Evolutionary conservation across 2,113 vertebrate genomes (phyloP).

Genomic region (Microcebus jonahi): DNA sequence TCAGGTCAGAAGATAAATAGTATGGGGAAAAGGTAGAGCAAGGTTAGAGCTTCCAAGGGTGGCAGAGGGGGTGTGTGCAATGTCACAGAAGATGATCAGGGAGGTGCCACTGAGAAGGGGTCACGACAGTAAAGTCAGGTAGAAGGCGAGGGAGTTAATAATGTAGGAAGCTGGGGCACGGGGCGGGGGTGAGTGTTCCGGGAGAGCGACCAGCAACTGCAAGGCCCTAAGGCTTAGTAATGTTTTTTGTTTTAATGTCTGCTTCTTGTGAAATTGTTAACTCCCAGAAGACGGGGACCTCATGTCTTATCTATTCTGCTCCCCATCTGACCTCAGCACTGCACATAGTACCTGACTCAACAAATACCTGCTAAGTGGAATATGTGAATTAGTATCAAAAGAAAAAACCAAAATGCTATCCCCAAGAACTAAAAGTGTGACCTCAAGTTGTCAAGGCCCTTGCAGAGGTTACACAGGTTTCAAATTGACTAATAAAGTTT

Average conservation of each 20-base stretch:
- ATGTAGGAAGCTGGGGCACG: neutral
- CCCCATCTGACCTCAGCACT: neutral
- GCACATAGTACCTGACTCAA: neutral
- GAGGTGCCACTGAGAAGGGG: neutral
- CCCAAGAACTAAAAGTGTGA: neutral
- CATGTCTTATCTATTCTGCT: neutral
- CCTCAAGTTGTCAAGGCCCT: neutral
- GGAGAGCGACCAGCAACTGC: neutral
- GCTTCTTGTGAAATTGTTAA: slow-evolving; percentile 17
- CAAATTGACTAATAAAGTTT: neutral
- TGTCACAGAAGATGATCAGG: neutral
- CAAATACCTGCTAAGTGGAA: slow-evolving; percentile 2
- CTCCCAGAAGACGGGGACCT: neutral
- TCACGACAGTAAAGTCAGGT: neutral
- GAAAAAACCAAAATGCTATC: neutral
- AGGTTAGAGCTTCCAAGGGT: neutral
- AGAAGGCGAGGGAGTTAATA: neutral
- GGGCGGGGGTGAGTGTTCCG: neutral
- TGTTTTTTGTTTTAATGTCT: neutral
- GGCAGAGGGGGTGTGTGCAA: neutral
- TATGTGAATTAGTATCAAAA: neutral
- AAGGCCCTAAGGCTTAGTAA: neutral
- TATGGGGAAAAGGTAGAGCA: neutral
- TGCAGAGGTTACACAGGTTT: neutral
- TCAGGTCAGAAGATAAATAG: neutral